phyloP scores from a whole-genome alignment of 2,888 invertebrate genomes.

The Heteromyza rotundicornis region DNA sequence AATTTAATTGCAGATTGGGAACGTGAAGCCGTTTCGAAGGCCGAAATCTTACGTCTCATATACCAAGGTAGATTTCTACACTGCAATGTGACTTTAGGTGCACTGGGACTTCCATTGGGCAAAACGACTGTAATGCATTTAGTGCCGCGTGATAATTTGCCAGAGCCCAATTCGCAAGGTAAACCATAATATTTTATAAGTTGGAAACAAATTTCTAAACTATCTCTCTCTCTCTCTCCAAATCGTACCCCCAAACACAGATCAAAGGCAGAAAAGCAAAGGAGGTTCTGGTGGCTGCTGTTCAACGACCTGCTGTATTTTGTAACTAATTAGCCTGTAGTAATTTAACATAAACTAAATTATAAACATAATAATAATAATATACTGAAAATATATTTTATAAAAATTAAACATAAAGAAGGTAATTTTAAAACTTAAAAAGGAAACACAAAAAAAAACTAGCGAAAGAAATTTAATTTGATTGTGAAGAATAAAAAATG shows the following conservation, averaged over 20 bases:
- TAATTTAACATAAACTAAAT: not conserved
- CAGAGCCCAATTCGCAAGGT: conserved; percentile 98
- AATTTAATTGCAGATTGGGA: conserved; percentile 86
- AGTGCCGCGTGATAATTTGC: conserved; percentile 98
- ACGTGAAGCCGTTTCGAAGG: conserved; percentile 92
- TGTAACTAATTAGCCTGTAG: conserved; percentile 68
- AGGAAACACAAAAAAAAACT: too few relatives aligned
- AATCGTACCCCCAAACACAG: conserved; percentile 69
- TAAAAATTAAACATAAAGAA: not conserved
- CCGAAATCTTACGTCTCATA: conserved; percentile 97
- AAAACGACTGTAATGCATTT: conserved; percentile 99
- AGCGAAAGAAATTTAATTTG: conserved; percentile 2
- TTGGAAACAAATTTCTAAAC: not conserved
- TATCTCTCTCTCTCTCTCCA: conserved; percentile 61
- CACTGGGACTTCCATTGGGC: conserved; percentile 94
- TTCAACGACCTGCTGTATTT: conserved; percentile 91
- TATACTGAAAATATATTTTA: conserved; percentile 1
- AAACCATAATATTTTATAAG: conserved; percentile 34
- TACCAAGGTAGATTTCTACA: conserved; percentile 99
- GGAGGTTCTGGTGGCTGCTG: conserved; percentile 94
- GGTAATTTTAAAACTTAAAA: not conserved
- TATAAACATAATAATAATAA: not conserved
- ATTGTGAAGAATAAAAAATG: not conserved
- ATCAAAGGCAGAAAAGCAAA: conserved; percentile 96
- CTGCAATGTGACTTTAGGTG: conserved; percentile 98